These are phyloP conservation scores for Litoditis marina DNA, from an alignment of 2,888 invertebrate genomes.

Conservation along the genomic window DNA sequence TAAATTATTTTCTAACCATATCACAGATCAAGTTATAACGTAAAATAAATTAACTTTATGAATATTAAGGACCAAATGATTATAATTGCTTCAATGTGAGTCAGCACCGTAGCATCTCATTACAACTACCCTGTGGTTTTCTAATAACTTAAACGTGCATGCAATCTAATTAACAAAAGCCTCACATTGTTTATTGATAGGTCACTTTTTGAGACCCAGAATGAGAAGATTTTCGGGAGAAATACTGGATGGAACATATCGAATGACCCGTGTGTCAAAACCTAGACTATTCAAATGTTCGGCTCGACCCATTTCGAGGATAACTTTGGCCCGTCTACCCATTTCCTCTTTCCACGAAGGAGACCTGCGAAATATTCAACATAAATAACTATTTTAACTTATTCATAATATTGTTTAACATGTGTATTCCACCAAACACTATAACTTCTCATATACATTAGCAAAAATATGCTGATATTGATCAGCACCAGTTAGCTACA, in stretches of 20 bases:
- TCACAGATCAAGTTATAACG: too few relatives aligned
- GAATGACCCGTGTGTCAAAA: constrained; percentile 37
- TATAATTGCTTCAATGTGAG: too few relatives aligned
- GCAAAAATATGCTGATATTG: not conserved
- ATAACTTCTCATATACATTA: not conserved
- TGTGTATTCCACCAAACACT: not conserved
- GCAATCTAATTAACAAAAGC: too few relatives aligned
- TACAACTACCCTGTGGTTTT: too few relatives aligned
- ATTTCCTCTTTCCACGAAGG: constrained; percentile 13
- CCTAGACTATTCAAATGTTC: constrained; percentile 38
- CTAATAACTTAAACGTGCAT: too few relatives aligned
- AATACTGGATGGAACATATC: constrained; percentile 40
- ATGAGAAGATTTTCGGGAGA: constrained; percentile 56
- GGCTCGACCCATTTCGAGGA: constrained; percentile 49
- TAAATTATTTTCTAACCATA: too few relatives aligned
- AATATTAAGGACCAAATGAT: too few relatives aligned
- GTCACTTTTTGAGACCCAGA: too few relatives aligned
- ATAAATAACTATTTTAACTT: not conserved
- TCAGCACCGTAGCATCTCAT: too few relatives aligned
- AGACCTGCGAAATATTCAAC: not conserved
- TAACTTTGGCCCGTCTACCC: constrained; percentile 48
- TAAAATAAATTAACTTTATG: too few relatives aligned
- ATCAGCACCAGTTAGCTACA: too few relatives aligned
- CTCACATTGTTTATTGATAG: too few relatives aligned
- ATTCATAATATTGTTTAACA: not conserved